Conservation (phyloP, 2,797 vertebrate genomes). For the Gobio occitaniae region DNA sequence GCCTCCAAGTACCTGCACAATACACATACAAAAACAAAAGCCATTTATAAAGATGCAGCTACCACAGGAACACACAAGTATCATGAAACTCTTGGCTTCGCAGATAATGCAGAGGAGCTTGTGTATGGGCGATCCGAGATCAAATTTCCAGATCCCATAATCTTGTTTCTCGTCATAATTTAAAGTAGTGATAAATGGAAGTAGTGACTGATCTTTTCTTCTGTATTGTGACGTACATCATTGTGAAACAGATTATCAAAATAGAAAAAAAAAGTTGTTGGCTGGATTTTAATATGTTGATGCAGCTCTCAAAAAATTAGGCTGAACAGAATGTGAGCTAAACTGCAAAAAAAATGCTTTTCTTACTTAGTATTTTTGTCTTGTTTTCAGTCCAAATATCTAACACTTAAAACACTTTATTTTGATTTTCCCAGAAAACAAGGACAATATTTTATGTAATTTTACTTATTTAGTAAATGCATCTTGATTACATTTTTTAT, state of each 20-base stretch:
- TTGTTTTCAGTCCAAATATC: no score
- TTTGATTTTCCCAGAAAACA: no score
- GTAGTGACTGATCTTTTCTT: neutral
- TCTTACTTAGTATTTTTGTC: no score
- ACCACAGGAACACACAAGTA: neutral
- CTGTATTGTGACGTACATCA: neutral
- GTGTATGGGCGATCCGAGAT: neutral
- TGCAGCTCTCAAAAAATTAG: neutral
- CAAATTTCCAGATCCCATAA: neutral
- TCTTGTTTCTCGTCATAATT: neutral
- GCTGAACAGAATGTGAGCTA: no score
- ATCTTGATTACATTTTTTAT: no score
- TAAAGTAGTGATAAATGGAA: neutral
- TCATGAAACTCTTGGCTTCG: neutral
- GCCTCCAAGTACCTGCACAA: constrained; percentile 89
- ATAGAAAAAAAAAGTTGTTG: neutral
- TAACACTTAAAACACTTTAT: no score
- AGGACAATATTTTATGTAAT: no score
- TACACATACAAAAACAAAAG: constrained; percentile 50
- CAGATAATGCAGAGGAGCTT: neutral
- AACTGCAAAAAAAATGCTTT: no score
- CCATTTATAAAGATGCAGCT: neutral
- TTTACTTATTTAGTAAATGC: no score
- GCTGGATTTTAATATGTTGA: neutral
- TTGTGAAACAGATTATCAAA: neutral